Base-by-base conservation (phyloP, 2,113 vertebrate species). In the Tupaia tana region DNA sequence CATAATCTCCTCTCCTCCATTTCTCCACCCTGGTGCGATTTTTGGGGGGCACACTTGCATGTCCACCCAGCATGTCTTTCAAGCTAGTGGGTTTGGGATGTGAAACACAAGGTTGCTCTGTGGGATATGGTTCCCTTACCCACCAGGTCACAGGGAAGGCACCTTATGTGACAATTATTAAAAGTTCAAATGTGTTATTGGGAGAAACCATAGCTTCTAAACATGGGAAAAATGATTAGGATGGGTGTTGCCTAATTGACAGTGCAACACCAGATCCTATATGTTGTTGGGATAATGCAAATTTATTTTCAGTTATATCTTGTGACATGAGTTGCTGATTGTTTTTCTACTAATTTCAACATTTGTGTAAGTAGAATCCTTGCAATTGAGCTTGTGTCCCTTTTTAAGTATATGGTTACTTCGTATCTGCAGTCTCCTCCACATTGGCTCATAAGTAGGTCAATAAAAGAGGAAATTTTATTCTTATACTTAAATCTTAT, bases 401-500 rank as follows among this genome's bases (percentile, higher is more conserved):
- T 89, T 59, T 94, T 94, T 70, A 19, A 43, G 43, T 54, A 66
- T 74, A 29, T 58, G 31, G 58, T 86, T 73, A 77, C 14, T 83
- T 88, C 91, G 25, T 81, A 71, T 81, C 77, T 86, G 27, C 13
- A 19, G 56, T 10, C 20, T 89, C 9, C 8, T 90, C 10, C 8
- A 19, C 58, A 66, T 67, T 86, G 34, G 31, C 13, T 85, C 71
- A 7, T 86, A 31, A 69, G 14, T 58, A 34, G 29, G 29, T 43
- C 29, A 86, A 2, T 74, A 71, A 18, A 95, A 67, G 31, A 43
- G 43, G 27, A 90, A 59, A 63, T 93, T 74, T 22, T 0, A 69
- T 86, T 75, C 31, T 90, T 93, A 78, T 29, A 31, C 25, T 81
- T 93, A 73, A 54, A 61, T 63, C 59, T 71, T 90, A 58, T 82